Evolutionary conservation across 1,140 invertebrate species (phyloP).

Genomic region (Neodiprion fabricii): DNA sequence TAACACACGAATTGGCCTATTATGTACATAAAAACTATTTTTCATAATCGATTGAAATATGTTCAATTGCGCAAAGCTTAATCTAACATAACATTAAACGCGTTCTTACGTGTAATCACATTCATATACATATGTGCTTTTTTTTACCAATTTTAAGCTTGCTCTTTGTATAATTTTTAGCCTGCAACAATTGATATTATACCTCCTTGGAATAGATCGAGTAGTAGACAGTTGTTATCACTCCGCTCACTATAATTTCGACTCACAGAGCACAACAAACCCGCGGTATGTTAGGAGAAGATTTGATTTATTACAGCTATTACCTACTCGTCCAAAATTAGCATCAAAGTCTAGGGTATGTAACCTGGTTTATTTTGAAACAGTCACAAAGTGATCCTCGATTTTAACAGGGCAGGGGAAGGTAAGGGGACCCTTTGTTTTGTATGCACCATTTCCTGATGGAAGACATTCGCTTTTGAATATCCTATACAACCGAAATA

Average conservation of each 20-base stretch:
- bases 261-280: neutral
- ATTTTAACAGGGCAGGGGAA: neutral
- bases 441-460: neutral
- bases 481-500: too few species aligned
- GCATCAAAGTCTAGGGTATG: neutral
- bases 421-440: neutral
- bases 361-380: slow-evolving; percentile 1
- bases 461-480: too few species aligned
- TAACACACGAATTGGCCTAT: slow-evolving; percentile 10
- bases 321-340: slow-evolving; percentile 3
- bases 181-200: neutral
- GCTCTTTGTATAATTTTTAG: too few species aligned
- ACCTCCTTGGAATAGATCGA: neutral
- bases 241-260: neutral
- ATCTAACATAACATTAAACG: neutral
- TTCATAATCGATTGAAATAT: too few species aligned
- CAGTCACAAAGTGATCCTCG: neutral
- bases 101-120: neutral
- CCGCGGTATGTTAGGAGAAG: neutral
- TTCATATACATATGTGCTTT: neutral
- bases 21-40: too few species aligned
- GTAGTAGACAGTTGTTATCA: neutral
- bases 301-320: slow-evolving; percentile 13
- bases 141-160: neutral
- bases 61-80: neutral